Conservation (phyloP, 2,888 invertebrate species). For the Caradrina clavipalpis region DNA sequence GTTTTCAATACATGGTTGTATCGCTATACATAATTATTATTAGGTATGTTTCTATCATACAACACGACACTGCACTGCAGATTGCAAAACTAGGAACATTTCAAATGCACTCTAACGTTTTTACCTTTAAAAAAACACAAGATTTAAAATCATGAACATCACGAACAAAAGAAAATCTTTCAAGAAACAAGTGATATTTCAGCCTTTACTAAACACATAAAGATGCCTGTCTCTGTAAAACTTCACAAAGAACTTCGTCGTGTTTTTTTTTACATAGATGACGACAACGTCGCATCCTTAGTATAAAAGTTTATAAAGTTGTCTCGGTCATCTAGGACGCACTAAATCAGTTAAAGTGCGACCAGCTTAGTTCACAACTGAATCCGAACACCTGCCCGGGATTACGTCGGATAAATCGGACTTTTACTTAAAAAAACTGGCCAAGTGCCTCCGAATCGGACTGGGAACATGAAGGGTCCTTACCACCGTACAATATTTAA, state of each 20-base stretch:
- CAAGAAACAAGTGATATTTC: neutral
- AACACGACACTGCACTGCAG: too few species aligned
- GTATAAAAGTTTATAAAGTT: constrained; percentile 29
- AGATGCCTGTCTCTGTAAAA: constrained; percentile 11
- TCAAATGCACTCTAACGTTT: too few species aligned
- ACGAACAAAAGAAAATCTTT: neutral
- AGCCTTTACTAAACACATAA: neutral
- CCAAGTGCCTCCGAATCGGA: too few species aligned
- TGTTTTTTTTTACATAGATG: constrained; percentile 12
- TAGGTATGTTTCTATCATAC: too few species aligned
- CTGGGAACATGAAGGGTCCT: too few species aligned
- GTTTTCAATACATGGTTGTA: too few species aligned
- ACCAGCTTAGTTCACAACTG: constrained; percentile 14
- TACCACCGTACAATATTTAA: too few species aligned
- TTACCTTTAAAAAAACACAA: too few species aligned
- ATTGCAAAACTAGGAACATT: too few species aligned
- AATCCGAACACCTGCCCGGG: constrained; percentile 34
- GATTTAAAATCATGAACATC: too few species aligned
- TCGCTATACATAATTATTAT: too few species aligned
- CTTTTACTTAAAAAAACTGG: constrained; percentile 11
- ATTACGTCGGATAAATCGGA: constrained; percentile 30
- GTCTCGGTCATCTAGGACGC: neutral
- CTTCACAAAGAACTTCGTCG: constrained; percentile 12
- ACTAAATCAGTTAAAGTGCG: constrained; percentile 16
- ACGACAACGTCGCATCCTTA: neutral